Base-by-base conservation (phyloP, 2,113 vertebrate genomes). In the Apaloderma vittatum region DNA sequence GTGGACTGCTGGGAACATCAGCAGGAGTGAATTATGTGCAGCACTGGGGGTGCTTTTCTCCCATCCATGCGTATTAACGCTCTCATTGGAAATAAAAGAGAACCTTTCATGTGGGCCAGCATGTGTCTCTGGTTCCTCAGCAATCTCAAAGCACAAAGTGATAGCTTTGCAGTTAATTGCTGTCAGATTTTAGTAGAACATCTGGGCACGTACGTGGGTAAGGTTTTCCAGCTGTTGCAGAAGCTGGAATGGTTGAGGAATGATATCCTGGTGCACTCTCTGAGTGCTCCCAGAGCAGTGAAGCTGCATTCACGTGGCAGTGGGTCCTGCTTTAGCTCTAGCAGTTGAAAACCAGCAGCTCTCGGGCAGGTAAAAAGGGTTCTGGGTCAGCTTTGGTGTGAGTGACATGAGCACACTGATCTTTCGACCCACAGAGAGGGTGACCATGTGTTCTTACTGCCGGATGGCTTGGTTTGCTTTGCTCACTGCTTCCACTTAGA, bases 251-350 rank as follows among this genome's bases (percentile, higher is more conserved):
- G 48, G 30, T 54, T 51, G 62, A 26, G 11, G 57, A 40, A 40
- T 72, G 74, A 45, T 14, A 4, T 51, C 15, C 32, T 0, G 5
- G 16, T 45, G 40, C 40, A 40, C 40, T 40, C 76, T 57, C 45
- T 51, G 32, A 11, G 40, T 4, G 68, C 22, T 52, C 6, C 79
- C 1, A 4, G 15, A 13, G 79, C 2, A 9, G 22, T 1, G 18
- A 80, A 68, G 24, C 45, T 23, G 76, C 7, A 18, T 24, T 48
- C 6, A 8, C 55, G 2, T 0, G 0, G 46, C 1, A 3, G 12
- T 0, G 0, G n/a, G 10, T 2, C 3, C 32, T 68, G 45, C 54
- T 63, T 37, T 36, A 57, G 46, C 68, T 67, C n/a, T 8, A 8
- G 49, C 40, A 52, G 51, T 8, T 48, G 48, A 14, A 26, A 29